phyloP scores from a whole-genome alignment of 2,888 invertebrate genomes.

The Camponotus fellah region DNA sequence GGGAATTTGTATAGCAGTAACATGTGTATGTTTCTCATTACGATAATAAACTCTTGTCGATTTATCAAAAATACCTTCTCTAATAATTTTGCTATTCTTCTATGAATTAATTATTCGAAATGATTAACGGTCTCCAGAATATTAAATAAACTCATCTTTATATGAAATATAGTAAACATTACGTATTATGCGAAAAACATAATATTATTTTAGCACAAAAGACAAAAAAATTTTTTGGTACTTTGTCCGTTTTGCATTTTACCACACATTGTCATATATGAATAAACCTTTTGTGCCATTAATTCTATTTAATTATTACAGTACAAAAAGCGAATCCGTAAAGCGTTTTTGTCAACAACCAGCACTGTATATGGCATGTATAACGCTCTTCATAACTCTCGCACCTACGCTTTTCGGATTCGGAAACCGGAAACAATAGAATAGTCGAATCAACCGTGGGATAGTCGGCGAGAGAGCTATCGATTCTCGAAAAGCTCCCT shows the following conservation, averaged over 20 bases:
- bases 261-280: not conserved
- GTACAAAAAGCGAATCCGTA: not conserved
- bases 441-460: slow-evolving; percentile 29
- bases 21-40: not conserved
- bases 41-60: not conserved
- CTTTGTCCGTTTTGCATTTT: slow-evolving; percentile 3
- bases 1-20: not conserved
- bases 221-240: not conserved
- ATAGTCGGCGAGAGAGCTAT: slow-evolving; percentile 61
- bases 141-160: not conserved
- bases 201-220: not conserved
- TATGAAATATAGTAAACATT: not conserved
- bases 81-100: not conserved
- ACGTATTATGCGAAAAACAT: not conserved
- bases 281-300: not conserved
- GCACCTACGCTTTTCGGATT: slow-evolving; percentile 21
- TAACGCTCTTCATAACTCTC: slow-evolving; percentile 18
- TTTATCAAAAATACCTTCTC: not conserved
- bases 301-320: slow-evolving; percentile 6
- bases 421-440: slow-evolving; percentile 37
- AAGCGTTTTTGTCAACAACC: slow-evolving; percentile 19
- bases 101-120: not conserved
- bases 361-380: slow-evolving; percentile 19
- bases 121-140: not conserved
- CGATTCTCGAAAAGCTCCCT: slow-evolving; percentile 69